Conservation (phyloP, 2,797 vertebrate genomes). For the Myotis findleyi region DNA sequence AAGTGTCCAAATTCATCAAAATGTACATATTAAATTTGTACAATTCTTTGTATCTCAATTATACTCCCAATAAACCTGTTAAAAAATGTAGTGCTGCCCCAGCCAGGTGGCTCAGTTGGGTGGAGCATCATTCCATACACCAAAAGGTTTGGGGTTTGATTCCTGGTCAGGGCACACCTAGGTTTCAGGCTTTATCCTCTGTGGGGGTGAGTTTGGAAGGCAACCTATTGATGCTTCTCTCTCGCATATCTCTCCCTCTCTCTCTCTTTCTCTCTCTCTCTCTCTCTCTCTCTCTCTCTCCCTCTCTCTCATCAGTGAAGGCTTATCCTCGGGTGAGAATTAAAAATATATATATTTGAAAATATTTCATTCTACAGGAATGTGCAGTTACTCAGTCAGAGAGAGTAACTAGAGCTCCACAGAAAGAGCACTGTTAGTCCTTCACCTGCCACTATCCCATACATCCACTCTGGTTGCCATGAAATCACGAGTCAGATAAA, state of each 20-base stretch:
- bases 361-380: not conserved
- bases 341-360: not conserved
- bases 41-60: not conserved
- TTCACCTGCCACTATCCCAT: not conserved
- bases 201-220: not conserved
- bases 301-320: not conserved
- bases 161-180: not conserved
- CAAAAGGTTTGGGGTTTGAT: not conserved
- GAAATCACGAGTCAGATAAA: not conserved
- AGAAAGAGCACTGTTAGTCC: not conserved
- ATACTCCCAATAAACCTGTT: not conserved
- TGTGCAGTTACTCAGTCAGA: not conserved
- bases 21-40: not conserved
- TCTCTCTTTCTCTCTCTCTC: not conserved
- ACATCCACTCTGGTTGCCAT: not conserved
- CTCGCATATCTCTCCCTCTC: not conserved
- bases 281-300: not conserved
- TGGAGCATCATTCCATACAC: not conserved
- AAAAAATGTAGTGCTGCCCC: not conserved
- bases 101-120: not conserved
- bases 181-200: not conserved
- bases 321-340: not conserved
- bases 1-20: not conserved
- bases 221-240: not conserved
- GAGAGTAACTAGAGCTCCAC: not conserved